A percentile compares a stretch with the other conserved stretches of the same genome.
These are phyloP conservation scores for Sitta europaea DNA, from an alignment of 2,113 vertebrate genomes.

Conservation along the genomic window DNA sequence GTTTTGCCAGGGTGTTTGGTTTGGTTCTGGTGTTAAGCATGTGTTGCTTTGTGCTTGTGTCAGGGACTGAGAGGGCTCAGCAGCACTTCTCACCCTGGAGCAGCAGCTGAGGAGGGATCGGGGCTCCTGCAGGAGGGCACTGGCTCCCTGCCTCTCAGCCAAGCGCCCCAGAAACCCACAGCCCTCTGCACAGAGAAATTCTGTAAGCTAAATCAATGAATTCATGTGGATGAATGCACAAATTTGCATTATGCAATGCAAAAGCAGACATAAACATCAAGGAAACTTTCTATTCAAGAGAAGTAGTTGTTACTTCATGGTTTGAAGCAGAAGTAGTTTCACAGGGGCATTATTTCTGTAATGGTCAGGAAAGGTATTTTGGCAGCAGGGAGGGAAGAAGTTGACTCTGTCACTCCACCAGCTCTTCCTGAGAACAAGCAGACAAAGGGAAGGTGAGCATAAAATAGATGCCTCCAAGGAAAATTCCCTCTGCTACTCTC, in stretches of 20 bases:
- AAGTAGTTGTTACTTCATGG: background rate
- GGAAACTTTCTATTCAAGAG: background rate
- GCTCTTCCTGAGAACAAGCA: background rate
- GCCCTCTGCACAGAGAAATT: background rate
- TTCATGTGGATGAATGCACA: accelerated
- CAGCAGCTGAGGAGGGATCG: background rate
- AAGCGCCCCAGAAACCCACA: background rate
- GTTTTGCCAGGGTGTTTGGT: background rate
- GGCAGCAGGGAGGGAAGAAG: background rate
- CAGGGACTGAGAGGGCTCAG: background rate
- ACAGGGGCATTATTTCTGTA: background rate
- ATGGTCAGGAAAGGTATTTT: background rate
- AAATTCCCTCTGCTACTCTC: background rate
- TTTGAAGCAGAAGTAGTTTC: background rate
- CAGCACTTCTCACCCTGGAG: background rate
- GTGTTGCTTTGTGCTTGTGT: background rate
- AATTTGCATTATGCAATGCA: background rate
- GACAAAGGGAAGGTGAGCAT: background rate
- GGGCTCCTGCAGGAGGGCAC: background rate
- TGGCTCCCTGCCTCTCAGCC: background rate
- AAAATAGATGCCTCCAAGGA: background rate
- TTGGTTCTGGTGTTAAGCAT: background rate
- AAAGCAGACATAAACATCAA: background rate
- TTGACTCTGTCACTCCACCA: background rate
- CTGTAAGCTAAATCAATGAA: background rate